These are phyloP conservation scores for Procambarus virginalis DNA, from an alignment of 1,140 invertebrate species.

Conservation along the genomic window DNA sequence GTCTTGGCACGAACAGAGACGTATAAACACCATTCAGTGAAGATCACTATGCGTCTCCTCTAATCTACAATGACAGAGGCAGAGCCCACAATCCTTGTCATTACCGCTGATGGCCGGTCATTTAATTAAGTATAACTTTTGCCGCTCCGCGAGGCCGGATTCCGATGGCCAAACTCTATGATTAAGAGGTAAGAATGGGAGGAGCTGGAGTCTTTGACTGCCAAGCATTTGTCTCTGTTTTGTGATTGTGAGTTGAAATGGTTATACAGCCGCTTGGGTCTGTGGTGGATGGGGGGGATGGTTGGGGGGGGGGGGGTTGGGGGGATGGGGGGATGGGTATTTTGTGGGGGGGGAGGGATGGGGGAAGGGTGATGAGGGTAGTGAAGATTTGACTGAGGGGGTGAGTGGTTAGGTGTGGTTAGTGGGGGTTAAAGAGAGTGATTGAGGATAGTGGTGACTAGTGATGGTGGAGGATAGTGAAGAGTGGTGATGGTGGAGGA, in stretches of 20 bases:
- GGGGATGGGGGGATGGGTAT: not conserved
- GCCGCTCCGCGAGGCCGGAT: slow-evolving; percentile 49
- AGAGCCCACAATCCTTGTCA: slow-evolving; percentile 46
- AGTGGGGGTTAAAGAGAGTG: not conserved
- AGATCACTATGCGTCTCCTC: slow-evolving; percentile 44
- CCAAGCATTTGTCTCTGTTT: slow-evolving; percentile 59
- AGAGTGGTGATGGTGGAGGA: not conserved
- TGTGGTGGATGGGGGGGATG: not conserved
- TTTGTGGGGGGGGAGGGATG: not conserved
- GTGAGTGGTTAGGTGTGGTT: too few species aligned
- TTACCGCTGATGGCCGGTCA: slow-evolving; percentile 62
- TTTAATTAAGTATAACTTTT: slow-evolving; percentile 67
- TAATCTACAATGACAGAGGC: slow-evolving; percentile 63
- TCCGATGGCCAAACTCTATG: slow-evolving; percentile 53
- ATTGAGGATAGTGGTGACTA: not conserved
- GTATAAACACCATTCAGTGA: slow-evolving; percentile 3
- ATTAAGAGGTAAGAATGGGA: slow-evolving; percentile 59
- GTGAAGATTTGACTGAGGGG: not conserved
- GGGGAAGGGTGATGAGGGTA: not conserved
- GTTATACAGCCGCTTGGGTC: too few species aligned
- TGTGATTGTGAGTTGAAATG: slow-evolving; percentile 49
- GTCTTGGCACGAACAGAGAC: slow-evolving; percentile 24
- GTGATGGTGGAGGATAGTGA: not conserved
- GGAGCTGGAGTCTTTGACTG: slow-evolving; percentile 19
- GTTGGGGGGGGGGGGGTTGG: not conserved